Base-by-base conservation (phyloP, 2,797 vertebrate genomes). In the Buphagus erythrorhynchus region DNA sequence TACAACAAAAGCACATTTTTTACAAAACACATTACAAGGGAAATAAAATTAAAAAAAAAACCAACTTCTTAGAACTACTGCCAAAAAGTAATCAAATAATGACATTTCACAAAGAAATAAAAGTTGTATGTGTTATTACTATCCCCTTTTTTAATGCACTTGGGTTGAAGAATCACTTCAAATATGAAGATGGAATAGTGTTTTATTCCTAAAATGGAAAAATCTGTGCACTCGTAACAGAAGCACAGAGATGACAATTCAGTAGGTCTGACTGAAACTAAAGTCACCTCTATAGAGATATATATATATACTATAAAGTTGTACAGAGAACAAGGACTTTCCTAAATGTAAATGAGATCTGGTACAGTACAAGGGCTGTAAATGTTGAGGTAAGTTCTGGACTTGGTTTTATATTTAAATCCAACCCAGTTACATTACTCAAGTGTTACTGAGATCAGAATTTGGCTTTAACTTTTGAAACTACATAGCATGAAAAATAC, bases 101-200 rank as follows among this genome's bases (percentile, higher is more conserved):
- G 94, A 95, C 83, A 95, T 96, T 95, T 97, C 95, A 97, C 87
- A 87, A 88, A 90, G 51, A 98, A 98, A 98, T 91, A 96, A 98
- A 98, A 97, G 88, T 75, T 92, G 54, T 95, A 96, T 96, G 86
- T 78, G 93, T 97, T 95, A 96, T 74, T 93, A 98, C 97, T 97
- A 98, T 97, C 80, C 97, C 98, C 98, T 98, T 98, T 98, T 98
- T 97, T 98, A 98, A 98, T 98, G 98, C 82, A 96, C 51, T 90
- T 91, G 16, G 20, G 67, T 72, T 94, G 58, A 88, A 91, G 31
- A 95, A 90, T 79, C 28, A 86, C 59, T 85, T 93, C 74, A 92
- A 57, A 71, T 74, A 46, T 40, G 67, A 67, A 62, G 25, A 66
- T 84, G 51, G 83, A 86, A 90, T 42, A 61, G 51, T 55, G n/a